A percentile compares a stretch with the other conserved stretches of the same genome.
Conservation (phyloP, 2,888 invertebrate genomes). For the Vanessa cardui region DNA sequence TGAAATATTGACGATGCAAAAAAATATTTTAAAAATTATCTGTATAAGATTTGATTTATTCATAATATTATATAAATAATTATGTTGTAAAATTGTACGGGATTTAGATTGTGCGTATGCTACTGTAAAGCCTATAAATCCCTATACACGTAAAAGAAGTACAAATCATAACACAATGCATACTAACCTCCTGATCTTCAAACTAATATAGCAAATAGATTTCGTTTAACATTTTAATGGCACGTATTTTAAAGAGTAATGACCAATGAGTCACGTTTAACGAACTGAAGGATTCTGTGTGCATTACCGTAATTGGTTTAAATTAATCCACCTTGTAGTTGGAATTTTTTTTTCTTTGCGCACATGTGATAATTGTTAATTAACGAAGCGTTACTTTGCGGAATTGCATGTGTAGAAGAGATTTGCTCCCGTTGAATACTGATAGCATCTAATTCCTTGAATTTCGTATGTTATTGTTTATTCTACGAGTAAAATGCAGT, state of each 20-base stretch:
- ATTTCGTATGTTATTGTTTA: constrained; percentile 5
- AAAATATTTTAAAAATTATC: no score
- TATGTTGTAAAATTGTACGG: no score
- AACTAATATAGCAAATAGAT: neutral
- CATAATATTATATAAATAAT: no score
- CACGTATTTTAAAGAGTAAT: neutral
- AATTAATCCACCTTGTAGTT: constrained; percentile 9
- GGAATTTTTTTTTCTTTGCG: constrained; percentile 2
- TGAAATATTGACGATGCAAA: no score
- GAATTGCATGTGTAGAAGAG: constrained; percentile 15
- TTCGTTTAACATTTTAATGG: neutral
- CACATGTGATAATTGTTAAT: constrained; percentile 13
- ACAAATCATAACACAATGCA: no score
- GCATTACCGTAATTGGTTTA: constrained; percentile 11
- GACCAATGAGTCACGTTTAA: constrained; percentile 9
- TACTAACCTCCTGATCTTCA: no score
- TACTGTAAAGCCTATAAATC: no score
- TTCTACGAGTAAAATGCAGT: neutral
- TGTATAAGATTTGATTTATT: no score
- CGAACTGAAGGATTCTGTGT: constrained; percentile 11
- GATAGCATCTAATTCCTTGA: constrained; percentile 9
- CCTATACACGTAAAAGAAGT: no score
- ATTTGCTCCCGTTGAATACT: constrained; percentile 11
- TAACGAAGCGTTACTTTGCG: constrained; percentile 17
- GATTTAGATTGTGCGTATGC: no score